Base-by-base conservation (phyloP, 2,797 vertebrate species). In the Holocentrus rufus region DNA sequence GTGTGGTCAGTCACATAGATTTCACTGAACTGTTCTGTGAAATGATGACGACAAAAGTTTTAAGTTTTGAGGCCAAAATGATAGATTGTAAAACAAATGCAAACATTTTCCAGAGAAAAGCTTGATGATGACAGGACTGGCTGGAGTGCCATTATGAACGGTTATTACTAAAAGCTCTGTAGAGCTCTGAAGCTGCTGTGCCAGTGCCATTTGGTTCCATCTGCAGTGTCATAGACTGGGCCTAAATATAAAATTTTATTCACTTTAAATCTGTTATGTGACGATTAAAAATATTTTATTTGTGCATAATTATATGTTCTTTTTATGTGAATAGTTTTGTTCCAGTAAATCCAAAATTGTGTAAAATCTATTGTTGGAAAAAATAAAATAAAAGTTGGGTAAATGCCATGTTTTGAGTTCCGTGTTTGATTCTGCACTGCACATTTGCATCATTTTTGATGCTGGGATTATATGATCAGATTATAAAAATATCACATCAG, bases 331-430 rank as follows among this genome's bases (percentile, higher is more conserved):
- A 88, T 91, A 90, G 89, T 91, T 93, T 88, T 93, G 90, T 92
- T 93, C 82, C 83, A 89, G 90, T 93, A 92, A 91, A 90, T 91
- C 87, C 64, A 75, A 89, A 87, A 89, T 88, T 90, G 86, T 94
- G 92, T 93, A 89, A 92, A 93, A 92, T 91, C 86, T 93, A 92
- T 93, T 92, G 90, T 88, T 90, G 87, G 82, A 8, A 91, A 90
- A 67, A 90, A 87, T 87, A 89, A 89, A 92, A 92, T 85, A 85
- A 87, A 84, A 84, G 89, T 92, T 67, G 77, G 82, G 46, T 84
- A 83, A 88, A 83, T 80, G 46, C 69, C 49, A 59, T 65, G 13
- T 34, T 84, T 74, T 81, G 74, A 34, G 31, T 2, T 74, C 1
- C 65, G 25, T 59, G 1, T 83, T 76, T 83, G 46, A 62, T 77